These are phyloP conservation scores for Rhagoletis pomonella DNA, from an alignment of 1,140 invertebrate genomes.

Conservation along the genomic window DNA sequence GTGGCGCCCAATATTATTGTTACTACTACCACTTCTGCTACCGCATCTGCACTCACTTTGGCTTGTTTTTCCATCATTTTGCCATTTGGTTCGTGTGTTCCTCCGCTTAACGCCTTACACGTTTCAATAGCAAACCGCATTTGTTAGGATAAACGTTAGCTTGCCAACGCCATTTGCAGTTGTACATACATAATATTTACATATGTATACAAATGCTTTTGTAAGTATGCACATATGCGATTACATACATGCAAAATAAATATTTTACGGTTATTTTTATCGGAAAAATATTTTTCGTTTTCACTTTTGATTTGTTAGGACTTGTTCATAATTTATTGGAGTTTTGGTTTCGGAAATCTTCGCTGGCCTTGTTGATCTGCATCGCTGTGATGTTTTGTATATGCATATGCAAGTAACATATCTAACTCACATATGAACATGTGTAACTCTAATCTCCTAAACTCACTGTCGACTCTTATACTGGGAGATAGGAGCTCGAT, in stretches of 20 bases:
- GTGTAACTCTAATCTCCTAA: too few relatives aligned
- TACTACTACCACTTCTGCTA: not conserved
- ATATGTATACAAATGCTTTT: not conserved
- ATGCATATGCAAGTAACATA: too few relatives aligned
- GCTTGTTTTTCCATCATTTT: conserved; percentile 38
- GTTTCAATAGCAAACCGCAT: conserved; percentile 23
- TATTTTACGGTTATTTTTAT: conserved; percentile 39
- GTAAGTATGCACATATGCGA: not conserved
- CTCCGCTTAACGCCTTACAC: conserved; percentile 23
- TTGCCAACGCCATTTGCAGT: not conserved
- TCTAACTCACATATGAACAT: too few relatives aligned
- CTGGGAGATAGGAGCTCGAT: too few relatives aligned
- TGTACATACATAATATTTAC: not conserved
- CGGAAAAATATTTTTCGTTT: conserved; percentile 31
- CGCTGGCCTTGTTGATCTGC: not conserved
- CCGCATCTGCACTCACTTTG: conserved; percentile 7
- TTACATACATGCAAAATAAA: conserved; percentile 1
- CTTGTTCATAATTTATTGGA: conserved; percentile 5
- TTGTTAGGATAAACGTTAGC: not conserved
- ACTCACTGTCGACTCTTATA: too few relatives aligned
- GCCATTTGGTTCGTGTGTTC: not conserved
- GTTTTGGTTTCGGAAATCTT: conserved; percentile 42
- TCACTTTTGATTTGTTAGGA: conserved; percentile 42
- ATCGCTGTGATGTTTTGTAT: not conserved
- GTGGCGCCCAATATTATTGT: conserved; percentile 21